These are phyloP conservation scores for Paradoxurus hermaphroditus DNA, from an alignment of 2,113 vertebrate species.

Conservation along the genomic window DNA sequence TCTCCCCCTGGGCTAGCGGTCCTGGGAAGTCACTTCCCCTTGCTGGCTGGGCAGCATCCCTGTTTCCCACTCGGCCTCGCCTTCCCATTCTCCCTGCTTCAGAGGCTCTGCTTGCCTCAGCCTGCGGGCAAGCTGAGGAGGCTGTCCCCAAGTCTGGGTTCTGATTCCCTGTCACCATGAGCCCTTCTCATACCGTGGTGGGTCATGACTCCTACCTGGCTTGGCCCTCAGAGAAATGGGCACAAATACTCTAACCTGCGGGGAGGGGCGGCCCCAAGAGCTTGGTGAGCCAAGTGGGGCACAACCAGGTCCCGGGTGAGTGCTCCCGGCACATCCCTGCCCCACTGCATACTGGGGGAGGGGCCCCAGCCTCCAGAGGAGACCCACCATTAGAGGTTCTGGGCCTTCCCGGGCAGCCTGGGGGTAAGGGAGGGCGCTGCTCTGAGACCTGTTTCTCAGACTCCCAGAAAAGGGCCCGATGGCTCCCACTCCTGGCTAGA, in stretches of 20 bases:
- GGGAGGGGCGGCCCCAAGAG: background rate
- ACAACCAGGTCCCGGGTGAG: background rate
- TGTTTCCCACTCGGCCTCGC: rapidly evolving
- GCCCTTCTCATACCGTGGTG: rapidly evolving
- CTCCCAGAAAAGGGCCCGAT: background rate
- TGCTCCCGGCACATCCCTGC: background rate
- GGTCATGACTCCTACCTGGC: background rate
- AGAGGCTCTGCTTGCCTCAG: background rate
- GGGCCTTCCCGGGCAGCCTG: background rate
- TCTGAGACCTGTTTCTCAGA: background rate
- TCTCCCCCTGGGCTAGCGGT: rapidly evolving
- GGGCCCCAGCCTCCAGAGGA: background rate
- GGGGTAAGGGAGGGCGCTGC: background rate
- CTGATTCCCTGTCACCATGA: background rate
- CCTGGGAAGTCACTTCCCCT: background rate
- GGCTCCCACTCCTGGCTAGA: background rate
- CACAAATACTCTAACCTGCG: too few relatives aligned
- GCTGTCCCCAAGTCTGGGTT: background rate
- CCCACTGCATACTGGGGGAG: background rate
- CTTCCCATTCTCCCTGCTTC: background rate
- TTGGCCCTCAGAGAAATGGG: background rate
- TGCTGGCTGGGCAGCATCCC: background rate
- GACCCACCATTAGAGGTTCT: background rate
- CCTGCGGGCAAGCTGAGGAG: background rate
- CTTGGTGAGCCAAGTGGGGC: background rate